Conservation (phyloP, 2,797 vertebrate species). For the Fistularia commersonii region DNA sequence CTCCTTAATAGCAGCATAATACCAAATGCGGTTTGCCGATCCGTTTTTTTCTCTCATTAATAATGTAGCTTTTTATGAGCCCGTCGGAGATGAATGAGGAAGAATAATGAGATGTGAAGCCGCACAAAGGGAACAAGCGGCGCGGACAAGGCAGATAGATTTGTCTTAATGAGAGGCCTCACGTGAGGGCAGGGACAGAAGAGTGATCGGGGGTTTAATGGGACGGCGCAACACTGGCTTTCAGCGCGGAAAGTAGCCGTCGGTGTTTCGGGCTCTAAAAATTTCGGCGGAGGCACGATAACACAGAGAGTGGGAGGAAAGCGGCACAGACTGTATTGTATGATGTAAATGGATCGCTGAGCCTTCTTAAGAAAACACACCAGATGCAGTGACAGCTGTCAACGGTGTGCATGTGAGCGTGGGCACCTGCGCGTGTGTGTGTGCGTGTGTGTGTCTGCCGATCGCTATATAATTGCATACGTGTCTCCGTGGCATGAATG, state of each 20-base stretch:
- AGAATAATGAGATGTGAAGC: constrained; percentile 31
- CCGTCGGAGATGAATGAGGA: constrained; percentile 10
- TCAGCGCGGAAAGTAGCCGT: constrained; percentile 6
- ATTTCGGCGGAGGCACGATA: constrained; percentile 6
- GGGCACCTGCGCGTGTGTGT: no score
- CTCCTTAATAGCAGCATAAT: neutral
- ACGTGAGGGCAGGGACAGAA: constrained; percentile 14
- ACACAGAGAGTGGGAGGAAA: constrained; percentile 3
- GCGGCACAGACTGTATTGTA: neutral
- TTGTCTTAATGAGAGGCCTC: constrained; percentile 24
- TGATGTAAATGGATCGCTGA: neutral
- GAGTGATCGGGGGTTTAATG: constrained; percentile 12
- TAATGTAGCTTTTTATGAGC: constrained; percentile 9
- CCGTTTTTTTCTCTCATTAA: constrained; percentile 8
- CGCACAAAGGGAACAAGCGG: constrained; percentile 12
- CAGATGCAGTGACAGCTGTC: constrained; percentile 39
- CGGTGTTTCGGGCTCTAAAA: constrained; percentile 5
- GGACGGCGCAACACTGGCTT: constrained; percentile 3
- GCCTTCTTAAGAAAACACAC: constrained; percentile 7
- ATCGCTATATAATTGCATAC: neutral
- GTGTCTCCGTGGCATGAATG: constrained; percentile 21
- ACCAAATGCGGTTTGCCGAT: neutral
- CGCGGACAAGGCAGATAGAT: constrained; percentile 31
- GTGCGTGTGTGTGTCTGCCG: neutral
- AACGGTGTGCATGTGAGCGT: neutral